Percentiles rank a stretch among this genome's conserved stretches.
Conservation (phyloP, 2,113 vertebrate species). For the Melanerpes aurifrons region DNA sequence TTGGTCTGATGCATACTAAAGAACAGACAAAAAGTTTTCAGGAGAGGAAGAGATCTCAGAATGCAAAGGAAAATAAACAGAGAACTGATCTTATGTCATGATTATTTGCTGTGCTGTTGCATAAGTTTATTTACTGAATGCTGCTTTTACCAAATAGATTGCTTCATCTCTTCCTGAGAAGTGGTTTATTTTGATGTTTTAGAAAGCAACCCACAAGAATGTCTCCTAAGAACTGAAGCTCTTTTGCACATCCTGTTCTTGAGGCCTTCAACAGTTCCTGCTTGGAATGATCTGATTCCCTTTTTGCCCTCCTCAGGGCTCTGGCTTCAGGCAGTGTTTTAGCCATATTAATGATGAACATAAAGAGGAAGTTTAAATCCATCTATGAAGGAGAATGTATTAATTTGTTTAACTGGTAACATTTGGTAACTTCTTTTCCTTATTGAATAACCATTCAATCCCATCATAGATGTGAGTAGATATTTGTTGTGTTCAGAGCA, state of each 20-base stretch:
- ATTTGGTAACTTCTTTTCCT: not conserved
- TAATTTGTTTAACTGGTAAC: not conserved
- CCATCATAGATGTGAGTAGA: not conserved
- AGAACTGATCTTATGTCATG: not conserved
- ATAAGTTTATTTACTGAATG: slow-evolving; percentile 16
- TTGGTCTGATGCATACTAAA: slow-evolving; percentile 32
- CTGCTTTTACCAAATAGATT: not conserved
- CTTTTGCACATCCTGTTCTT: not conserved
- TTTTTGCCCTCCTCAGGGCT: not conserved
- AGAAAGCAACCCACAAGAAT: not conserved
- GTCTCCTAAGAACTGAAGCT: not conserved
- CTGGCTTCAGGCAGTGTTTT: not conserved
- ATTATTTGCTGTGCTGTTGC: not conserved
- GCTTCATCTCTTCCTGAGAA: not conserved
- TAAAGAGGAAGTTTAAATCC: not conserved
- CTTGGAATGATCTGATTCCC: not conserved
- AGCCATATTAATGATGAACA: not conserved
- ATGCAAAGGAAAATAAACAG: not conserved
- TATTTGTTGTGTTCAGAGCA: not conserved
- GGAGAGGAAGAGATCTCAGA: not conserved
- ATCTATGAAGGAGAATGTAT: not conserved
- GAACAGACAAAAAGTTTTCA: not conserved
- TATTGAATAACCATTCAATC: not conserved
- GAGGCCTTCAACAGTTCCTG: not conserved
- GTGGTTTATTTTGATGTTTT: slow-evolving; percentile 18